phyloP scores from a whole-genome alignment of 2,888 invertebrate species.

The Spodoptera exigua region DNA sequence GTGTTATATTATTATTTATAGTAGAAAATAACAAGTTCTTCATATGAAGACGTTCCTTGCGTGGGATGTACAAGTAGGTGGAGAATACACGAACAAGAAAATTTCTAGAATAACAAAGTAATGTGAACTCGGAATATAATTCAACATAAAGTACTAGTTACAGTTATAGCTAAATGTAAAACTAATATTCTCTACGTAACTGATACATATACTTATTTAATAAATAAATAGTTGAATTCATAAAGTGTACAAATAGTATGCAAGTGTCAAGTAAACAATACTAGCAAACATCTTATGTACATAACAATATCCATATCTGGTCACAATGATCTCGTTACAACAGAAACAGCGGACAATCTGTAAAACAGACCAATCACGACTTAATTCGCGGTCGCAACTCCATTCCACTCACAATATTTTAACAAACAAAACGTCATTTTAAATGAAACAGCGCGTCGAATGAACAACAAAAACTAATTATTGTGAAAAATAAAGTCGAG shows the following conservation, averaged over 20 bases:
- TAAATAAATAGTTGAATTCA: neutral
- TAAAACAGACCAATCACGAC: constrained; percentile 4
- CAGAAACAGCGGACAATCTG: neutral
- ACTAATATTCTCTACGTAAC: no score
- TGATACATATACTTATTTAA: no score
- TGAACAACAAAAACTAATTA: constrained; percentile 67
- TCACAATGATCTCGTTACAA: no score
- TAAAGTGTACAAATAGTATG: constrained; percentile 1
- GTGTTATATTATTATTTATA: no score
- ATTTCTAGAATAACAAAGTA: neutral
- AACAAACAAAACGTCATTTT: constrained; percentile 23
- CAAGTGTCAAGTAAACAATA: constrained; percentile 12
- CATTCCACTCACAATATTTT: constrained; percentile 19
- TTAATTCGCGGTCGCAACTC: constrained; percentile 8
- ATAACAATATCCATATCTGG: no score
- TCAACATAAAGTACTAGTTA: neutral
- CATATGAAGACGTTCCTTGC: constrained; percentile 17
- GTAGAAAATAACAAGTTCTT: neutral
- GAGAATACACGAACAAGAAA: neutral
- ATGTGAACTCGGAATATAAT: neutral
- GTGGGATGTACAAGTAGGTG: constrained; percentile 1
- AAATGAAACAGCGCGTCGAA: constrained; percentile 37
- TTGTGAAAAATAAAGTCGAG: constrained; percentile 65
- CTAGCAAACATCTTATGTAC: neutral
- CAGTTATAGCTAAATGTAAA: no score